Evolutionary conservation across 1,140 invertebrate species (phyloP), one percentile per base, ranked within the genome.

Genomic region (Bombus sibiricus): DNA sequence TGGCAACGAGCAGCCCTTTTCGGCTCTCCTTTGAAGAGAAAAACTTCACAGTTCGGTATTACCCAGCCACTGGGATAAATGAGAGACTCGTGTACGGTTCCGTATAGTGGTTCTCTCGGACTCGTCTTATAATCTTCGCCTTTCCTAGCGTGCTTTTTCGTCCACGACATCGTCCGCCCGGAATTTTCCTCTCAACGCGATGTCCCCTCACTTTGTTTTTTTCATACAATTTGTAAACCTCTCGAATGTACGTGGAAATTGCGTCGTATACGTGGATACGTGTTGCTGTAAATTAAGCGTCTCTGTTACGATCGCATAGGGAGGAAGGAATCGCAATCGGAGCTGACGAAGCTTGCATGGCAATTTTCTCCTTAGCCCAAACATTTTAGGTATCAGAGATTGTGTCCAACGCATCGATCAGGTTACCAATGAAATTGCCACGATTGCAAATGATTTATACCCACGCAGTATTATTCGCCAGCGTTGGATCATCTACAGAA

Each of bases 1-100:
- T 62, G 59, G 25, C 8, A 43, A 22, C 59, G 34, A 34, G 4
- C 9, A 32, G 47, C 10, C 10, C n/a, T n/a, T 66, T 68, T 66
- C 59, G 15, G 34, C 32, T 62, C 13, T 32, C 8, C n/a, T 81
- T 73, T 81, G 74, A 87, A 85, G 66, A 18, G 59, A 73, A 86
- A 89, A 89, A 89, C 77, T 90, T 90, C 68, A 32, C 59, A 77
- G 39, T 43, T 39, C 53, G 28, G 32, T 15, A 32, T 47, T 28
- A 47, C 81, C 9, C 47, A 68, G 72, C 34, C 34, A 34, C 32
- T 2, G 32, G n/a, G 18, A 18, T 37, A 53, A 83, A 83, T 83
- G 41, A 39, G 25, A 66, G 62, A 68, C n/a, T 6, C 18, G 34
- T 47, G 41, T 18, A 62, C 22, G 57, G 47, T 76, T 64, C 28